Evolutionary conservation across 2,888 invertebrate genomes (phyloP).

Genomic region (Euplagia quadripunctaria): DNA sequence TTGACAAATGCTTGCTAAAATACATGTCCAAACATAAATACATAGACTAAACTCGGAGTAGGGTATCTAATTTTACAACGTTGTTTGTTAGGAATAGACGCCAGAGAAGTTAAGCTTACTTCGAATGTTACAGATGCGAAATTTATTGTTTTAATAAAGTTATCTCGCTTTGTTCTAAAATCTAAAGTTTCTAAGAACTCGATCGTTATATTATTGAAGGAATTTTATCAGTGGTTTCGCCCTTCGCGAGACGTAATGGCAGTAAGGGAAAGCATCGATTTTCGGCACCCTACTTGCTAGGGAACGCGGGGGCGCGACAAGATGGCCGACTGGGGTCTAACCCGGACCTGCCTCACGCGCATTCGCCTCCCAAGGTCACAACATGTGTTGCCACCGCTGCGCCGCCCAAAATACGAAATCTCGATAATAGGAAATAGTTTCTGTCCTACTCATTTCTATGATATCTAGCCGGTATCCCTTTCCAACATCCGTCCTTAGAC

Average conservation of each 20-base stretch:
- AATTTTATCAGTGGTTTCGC: slow-evolving; percentile 72
- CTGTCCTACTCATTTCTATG: slow-evolving; percentile 64
- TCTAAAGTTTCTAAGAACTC: slow-evolving; percentile 23
- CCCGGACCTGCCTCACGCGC: slow-evolving; percentile 85
- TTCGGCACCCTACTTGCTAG: slow-evolving; percentile 78
- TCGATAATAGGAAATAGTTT: slow-evolving; percentile 66
- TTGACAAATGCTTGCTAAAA: neutral
- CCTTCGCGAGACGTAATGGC: slow-evolving; percentile 72
- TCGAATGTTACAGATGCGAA: neutral
- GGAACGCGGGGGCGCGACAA: slow-evolving; percentile 77
- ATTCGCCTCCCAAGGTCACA: slow-evolving; percentile 77
- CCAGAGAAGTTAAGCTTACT: neutral
- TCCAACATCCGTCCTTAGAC: slow-evolving; percentile 67
- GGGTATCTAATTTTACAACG: slow-evolving; percentile 1
- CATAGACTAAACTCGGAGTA: neutral
- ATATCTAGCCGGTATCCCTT: slow-evolving; percentile 53
- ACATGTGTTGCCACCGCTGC: slow-evolving; percentile 74
- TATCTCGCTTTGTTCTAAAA: slow-evolving; percentile 12
- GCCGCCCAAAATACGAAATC: slow-evolving; percentile 82
- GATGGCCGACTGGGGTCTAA: slow-evolving; percentile 69
- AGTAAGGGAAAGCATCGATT: slow-evolving; percentile 84
- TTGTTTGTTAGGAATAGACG: neutral
- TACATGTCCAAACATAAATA: neutral
- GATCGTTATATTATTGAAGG: slow-evolving; percentile 50
- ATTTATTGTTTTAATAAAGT: neutral